These are phyloP conservation scores for Eupsittula cactorum DNA, from an alignment of 2,113 vertebrate genomes.

Conservation along the genomic window DNA sequence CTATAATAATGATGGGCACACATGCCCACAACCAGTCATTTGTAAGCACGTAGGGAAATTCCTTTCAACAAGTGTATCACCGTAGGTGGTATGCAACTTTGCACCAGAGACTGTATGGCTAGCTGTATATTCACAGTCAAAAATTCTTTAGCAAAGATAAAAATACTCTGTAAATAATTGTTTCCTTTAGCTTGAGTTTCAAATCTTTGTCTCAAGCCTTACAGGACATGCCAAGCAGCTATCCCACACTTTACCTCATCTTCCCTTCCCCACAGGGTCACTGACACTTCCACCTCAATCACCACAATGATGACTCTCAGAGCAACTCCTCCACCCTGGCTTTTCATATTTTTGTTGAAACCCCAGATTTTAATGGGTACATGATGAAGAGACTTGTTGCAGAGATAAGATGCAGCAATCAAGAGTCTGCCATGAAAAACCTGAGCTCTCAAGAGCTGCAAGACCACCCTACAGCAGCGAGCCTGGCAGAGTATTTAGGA, in stretches of 20 bases:
- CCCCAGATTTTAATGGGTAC: not conserved
- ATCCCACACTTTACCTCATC: not conserved
- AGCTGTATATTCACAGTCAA: not conserved
- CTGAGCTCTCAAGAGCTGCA: not conserved
- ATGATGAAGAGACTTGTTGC: not conserved
- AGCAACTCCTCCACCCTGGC: not conserved
- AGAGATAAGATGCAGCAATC: not conserved
- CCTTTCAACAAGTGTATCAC: not conserved
- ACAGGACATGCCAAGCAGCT: not conserved
- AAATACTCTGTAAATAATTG: not conserved
- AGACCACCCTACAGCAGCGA: not conserved
- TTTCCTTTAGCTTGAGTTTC: not conserved
- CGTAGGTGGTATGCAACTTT: not conserved
- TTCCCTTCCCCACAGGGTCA: not conserved
- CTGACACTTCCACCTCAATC: not conserved
- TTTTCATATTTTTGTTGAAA: not conserved
- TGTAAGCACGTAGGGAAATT: not conserved
- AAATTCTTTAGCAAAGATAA: constrained; percentile 2
- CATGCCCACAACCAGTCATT: constrained; percentile 16
- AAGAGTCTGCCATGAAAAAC: not conserved
- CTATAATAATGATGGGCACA: not conserved
- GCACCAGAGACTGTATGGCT: not conserved
- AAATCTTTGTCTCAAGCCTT: not conserved
- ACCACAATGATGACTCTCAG: not conserved
- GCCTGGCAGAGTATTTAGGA: not conserved